Percentiles rank a stretch among this genome's conserved stretches.
phyloP scores from a whole-genome alignment of 2,888 invertebrate species.

The Phania funesta region DNA sequence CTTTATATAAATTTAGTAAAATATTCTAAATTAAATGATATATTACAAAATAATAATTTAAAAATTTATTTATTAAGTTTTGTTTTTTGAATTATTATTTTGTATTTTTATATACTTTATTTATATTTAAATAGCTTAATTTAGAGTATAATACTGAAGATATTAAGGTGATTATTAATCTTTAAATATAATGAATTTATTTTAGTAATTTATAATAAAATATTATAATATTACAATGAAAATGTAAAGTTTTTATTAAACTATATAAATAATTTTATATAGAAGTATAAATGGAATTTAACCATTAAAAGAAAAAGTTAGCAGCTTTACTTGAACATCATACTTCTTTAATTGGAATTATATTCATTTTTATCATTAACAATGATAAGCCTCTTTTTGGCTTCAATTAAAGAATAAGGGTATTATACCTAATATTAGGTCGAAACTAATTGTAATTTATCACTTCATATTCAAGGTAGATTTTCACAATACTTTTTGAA shows the following conservation, averaged over 20 bases:
- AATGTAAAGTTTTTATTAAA: no score
- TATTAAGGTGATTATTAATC: no score
- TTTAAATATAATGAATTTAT: no score
- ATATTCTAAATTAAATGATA: no score
- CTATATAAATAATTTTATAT: conserved; percentile 80
- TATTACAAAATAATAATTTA: no score
- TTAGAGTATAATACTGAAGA: conserved; percentile 81
- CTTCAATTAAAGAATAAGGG: conserved; percentile 81
- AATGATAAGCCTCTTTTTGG: conserved; percentile 83
- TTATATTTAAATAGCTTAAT: conserved; percentile 81
- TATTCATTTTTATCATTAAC: conserved; percentile 68
- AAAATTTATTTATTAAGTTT: no score
- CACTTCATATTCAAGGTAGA: conserved; percentile 80
- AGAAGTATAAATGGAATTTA: conserved; percentile 73
- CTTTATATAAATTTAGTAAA: no score
- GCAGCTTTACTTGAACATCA: conserved; percentile 82
- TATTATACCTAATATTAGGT: conserved; percentile 80
- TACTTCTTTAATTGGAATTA: conserved; percentile 84
- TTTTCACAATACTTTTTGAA: conserved; percentile 79
- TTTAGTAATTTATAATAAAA: conserved; percentile 76
- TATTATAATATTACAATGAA: conserved; percentile 84
- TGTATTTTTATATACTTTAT: no score
- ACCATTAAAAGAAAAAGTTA: conserved; percentile 83
- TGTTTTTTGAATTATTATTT: no score
- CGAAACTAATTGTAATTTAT: conserved; percentile 82